Base-by-base conservation (phyloP, 2,888 invertebrate species). In the Folsomia manolachei region DNA sequence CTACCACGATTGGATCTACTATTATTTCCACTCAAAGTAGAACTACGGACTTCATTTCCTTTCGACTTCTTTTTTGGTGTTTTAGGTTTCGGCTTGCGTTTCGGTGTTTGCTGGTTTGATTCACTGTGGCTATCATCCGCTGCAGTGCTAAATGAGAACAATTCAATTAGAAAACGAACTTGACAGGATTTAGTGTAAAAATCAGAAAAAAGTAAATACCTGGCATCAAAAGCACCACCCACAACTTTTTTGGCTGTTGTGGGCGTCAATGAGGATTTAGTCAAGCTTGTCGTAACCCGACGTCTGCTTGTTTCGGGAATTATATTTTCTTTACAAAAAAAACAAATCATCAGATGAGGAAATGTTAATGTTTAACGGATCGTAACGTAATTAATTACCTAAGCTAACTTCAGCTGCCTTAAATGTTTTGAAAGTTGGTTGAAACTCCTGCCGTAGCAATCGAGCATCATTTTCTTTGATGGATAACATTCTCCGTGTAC, bases 331-430 rank as follows among this genome's bases (percentile, higher is more conserved):
- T 53, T 26, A 68, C 63, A 60, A 51, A 51, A 18, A 52, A 26
- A 63, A 53, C 53, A 62, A 18, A 27, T 63, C 7, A 24, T 4
- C 39, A 11, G 19, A 27, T 18, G 39, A 14, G 39, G 19, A 24
- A 9, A 67, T 11, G n/a, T n/a, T n/a, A n/a, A n/a, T 18, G 19
- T 61, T 18, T 18, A 19, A 63, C 21, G 27, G n/a, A 64, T 19
- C 27, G 27, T 1, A 64, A 64, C 21, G 27, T 2, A 27, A 39
- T 18, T 66, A 23, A 68, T 19, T 74, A 78, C 78, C 80, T 52
- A 75, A 71, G 63, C 77, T 80, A 56, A 80, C 73, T 69, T 79
- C 80, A 25, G 78, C 78, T 62, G 80, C 77, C 67, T 80, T 80
- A 1, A 51, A 27, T 14, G 27, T 18, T 11, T 65, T 65, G 2